Evolutionary conservation across 2,888 invertebrate species (phyloP), one percentile per base, ranked within the genome.

Genomic region (Ochropleura leucogaster): DNA sequence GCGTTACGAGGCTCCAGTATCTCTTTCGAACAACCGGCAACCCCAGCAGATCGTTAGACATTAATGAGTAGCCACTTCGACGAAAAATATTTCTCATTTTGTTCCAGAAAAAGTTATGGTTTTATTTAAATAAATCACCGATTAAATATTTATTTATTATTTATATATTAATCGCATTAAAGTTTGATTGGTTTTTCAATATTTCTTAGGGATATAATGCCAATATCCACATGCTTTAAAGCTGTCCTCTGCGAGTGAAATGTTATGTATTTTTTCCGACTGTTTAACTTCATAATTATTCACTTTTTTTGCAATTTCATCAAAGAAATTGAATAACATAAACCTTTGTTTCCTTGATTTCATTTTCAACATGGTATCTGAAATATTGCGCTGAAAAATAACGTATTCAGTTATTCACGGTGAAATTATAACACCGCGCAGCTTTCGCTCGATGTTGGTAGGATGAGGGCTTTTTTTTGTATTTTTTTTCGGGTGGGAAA

Each of bases 331-430:
- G 42, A 46, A 30, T 0, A 62, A 46, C 20, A 40, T 67, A 18
- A 49, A 53, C 30, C 9, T 55, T 74, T 46, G 3, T 46, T 64
- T 71, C 59, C 59, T 49, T 30, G 53, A 59, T 77, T 20, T 59
- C 7, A 57, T 16, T 30, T 57, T n/a, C 4, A 46, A 55, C 14
- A 59, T 47, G 8, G 53, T 49, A 14, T 55, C 10, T 59, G 49
- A 20, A 69, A 67, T 66, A 62, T 60, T 60, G 60, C 62, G 6
- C 18, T 4, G 55, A 64, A 70, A 30, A 47, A 63, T 40, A 30
- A 64, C 12, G 16, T 78, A 78, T 82, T 82, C 71, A 78, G 57
- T 68, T 78, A 78, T 82, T 74, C 71, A 74, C 53, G 42, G 7
- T 49, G 20, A 12, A 42, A 64, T 73, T 3, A 64, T 40, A 49